These are phyloP conservation scores for Ascaphus truei DNA, from an alignment of 2,113 vertebrate species.

Conservation along the genomic window DNA sequence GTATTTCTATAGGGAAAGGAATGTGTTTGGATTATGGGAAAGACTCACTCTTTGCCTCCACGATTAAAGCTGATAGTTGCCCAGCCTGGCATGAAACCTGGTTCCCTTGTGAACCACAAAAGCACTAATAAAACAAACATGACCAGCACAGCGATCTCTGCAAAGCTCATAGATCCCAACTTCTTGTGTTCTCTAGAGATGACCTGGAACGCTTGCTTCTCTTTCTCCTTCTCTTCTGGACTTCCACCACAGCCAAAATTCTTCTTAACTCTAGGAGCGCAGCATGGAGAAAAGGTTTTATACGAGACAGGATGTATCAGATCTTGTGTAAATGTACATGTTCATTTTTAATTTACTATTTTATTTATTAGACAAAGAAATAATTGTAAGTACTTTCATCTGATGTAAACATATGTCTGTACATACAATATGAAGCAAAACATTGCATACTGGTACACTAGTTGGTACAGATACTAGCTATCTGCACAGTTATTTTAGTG, in stretches of 20 bases:
- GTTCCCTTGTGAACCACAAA: constrained; percentile 89
- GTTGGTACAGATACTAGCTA: background rate
- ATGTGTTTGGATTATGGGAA: background rate
- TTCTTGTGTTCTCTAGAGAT: constrained; percentile 71
- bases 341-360: background rate
- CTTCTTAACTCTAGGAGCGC: constrained; percentile 65
- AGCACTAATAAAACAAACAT: constrained; percentile 74
- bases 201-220: constrained; percentile 56
- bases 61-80: constrained; percentile 63
- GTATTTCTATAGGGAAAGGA: background rate
- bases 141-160: constrained; percentile 63
- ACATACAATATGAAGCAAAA: background rate
- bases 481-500: background rate
- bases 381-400: too few relatives aligned
- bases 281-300: background rate
- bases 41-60: constrained; percentile 55
- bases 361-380: too few relatives aligned
- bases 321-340: background rate
- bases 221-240: constrained; percentile 12
- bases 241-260: constrained; percentile 67
- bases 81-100: constrained; percentile 87
- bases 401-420: too few relatives aligned
- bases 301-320: background rate
- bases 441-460: too few relatives aligned
- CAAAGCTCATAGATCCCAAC: constrained; percentile 73